Evolutionary conservation across 1,140 invertebrate genomes (phyloP), one percentile per base, ranked within the genome.

Genomic region (Rhagoletis zephyria): DNA sequence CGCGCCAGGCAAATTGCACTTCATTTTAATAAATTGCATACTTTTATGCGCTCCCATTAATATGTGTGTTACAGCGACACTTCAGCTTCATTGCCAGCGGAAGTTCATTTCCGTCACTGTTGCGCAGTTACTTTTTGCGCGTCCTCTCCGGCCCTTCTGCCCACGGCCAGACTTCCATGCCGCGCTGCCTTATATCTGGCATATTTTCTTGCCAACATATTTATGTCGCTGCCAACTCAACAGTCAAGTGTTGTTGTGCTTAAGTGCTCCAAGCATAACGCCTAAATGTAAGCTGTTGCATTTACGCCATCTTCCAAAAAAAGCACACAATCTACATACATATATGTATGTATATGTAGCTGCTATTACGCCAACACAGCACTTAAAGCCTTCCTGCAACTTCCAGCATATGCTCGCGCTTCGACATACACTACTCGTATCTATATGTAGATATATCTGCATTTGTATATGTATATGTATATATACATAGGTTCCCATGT

Each of bases 1-100:
- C 74, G 48, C 48, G 5, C 74, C 19, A 10, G 19, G 4, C 1
- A 74, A 74, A 74, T 45, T 56, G 74, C 48, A 56, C 45, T 81
- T 81, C 48, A 81, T 81, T 81, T 81, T 81, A 81, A 81, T 81
- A 81, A 81, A 81, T 81, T 81, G 74, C 74, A 81, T 81, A 81
- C 74, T 81, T 81, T 81, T 81, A 81, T 81, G 74, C 74, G 48
- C 74, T 56, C 74, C 48, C 48, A 59, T 81, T 81, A 81, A 56
- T 81, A 81, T 81, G 74, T 81, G 74, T 81, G 74, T 81, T 59
- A 81, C 16, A 81, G 74, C 19, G 48, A 81, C 74, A 81, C 74
- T 81, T 81, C 74, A 81, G 48, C 74, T 81, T 81, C 74, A 81
- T 81, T 81, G 74, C 48, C 74, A 81, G 48, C 74, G 74, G 74